Conservation (phyloP, 2,797 vertebrate genomes). For the Dermochelys coriacea region DNA sequence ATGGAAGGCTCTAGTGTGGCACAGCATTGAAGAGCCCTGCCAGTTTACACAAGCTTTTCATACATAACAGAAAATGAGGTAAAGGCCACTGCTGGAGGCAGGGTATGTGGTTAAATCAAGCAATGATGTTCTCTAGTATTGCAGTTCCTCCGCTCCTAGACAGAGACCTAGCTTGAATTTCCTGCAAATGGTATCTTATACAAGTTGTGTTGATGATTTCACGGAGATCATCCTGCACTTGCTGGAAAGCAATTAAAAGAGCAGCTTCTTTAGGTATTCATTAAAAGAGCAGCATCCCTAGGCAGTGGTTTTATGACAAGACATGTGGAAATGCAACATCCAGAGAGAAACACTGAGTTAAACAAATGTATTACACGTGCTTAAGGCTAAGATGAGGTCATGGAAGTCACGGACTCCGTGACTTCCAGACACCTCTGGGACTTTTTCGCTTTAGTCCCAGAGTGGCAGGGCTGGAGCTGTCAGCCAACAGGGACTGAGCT, state of each 20-base stretch:
- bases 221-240: background rate
- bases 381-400: no score
- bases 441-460: no score
- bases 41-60: background rate
- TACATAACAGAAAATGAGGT: background rate
- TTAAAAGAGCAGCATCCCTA: background rate
- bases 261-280: background rate
- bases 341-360: background rate
- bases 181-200: background rate
- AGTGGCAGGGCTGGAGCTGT: no score
- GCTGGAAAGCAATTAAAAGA: background rate
- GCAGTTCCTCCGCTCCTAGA: background rate
- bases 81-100: background rate
- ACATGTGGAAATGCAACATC: background rate
- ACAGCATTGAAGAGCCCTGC: background rate
- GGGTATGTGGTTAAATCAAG: background rate
- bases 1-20: background rate
- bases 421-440: no score
- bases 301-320: background rate
- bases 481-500: no score
- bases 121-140: background rate
- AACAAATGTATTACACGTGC: background rate
- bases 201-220: background rate
- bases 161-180: background rate
- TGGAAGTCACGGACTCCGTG: no score